These are phyloP conservation scores for Myoxocephalus aenaeus DNA, from an alignment of 2,797 vertebrate genomes.

Conservation along the genomic window DNA sequence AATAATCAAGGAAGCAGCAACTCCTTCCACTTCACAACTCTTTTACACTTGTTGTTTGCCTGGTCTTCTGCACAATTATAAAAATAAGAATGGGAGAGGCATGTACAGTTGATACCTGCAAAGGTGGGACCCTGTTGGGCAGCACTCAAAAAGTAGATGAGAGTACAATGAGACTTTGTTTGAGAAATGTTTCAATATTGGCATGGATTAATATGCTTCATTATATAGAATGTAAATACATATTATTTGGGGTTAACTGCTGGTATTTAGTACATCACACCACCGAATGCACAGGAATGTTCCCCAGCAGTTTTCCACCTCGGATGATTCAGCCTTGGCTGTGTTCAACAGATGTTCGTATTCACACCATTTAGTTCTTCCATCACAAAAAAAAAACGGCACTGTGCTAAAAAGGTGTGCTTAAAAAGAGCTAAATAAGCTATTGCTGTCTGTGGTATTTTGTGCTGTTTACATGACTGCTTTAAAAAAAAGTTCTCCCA, in stretches of 20 bases:
- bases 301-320: constrained; percentile 57
- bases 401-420: constrained; percentile 43
- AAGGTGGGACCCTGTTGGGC: neutral
- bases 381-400: constrained; percentile 37
- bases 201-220: constrained; percentile 30
- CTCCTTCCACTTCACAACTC: constrained; percentile 23
- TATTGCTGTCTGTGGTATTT: constrained; percentile 41
- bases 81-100: neutral
- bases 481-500: neutral
- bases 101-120: neutral
- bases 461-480: constrained; percentile 20
- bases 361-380: constrained; percentile 42
- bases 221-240: constrained; percentile 3
- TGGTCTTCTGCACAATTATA: constrained; percentile 13
- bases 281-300: constrained; percentile 51
- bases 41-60: constrained; percentile 6
- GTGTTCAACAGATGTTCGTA: constrained; percentile 34
- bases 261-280: constrained; percentile 7
- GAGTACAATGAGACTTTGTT: neutral
- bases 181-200: constrained; percentile 12
- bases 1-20: neutral
- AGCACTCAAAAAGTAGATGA: neutral
- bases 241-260: neutral
- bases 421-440: constrained; percentile 19
- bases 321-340: constrained; percentile 42